Base-by-base conservation (phyloP, 2,113 vertebrate species). In the Boulengeromyrus knoepffleri region DNA sequence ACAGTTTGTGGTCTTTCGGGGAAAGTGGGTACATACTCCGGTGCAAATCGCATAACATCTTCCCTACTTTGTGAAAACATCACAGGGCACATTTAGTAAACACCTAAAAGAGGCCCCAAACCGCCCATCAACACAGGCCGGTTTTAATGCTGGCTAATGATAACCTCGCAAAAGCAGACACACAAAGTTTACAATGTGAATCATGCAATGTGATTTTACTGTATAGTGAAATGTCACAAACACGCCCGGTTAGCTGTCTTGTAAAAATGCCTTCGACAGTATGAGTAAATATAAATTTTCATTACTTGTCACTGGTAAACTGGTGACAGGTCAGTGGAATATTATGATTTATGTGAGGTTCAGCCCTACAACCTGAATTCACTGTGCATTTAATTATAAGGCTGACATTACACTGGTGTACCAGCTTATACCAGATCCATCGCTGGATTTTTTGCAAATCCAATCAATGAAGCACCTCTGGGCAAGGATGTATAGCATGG, bases 271-370 rank as follows among this genome's bases (percentile, higher is more conserved):
- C 42, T 24, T 47, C 8, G 9, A 21, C 42, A 85, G 42, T 85
- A 8, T 45, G 39, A 85, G 21, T 85, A 85, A 85, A 85, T 85
- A 85, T 85, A 85, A 47, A 46, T 85, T n/a, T 45, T 46, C 83
- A 85, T 85, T 85, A 46, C 83, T n/a, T 85, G 42, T 85, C 45
- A 47, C 39, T 47, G 83, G 39, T 85, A 85, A 85, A 85, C 74
- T 39, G 36, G 36, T 80, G 31, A 80, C 74, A 80, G 15, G 74
- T 80, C 74, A 80, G 74, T 5, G 17, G 36, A 80, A 80, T 80
- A 80, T 19, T 42, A 42, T 80, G 74, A 80, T 80, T 80, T 39
- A 80, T 80, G 74, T 80, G 74, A 80, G 74, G 17, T 80, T 80
- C 74, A 80, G 5, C 17, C 36, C 36, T 19, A 39, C 13, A 80